Percentiles rank a stretch among this genome's conserved stretches.
These are phyloP conservation scores for Bellardia bayeri DNA, from an alignment of 2,888 invertebrate genomes.

Conservation along the genomic window DNA sequence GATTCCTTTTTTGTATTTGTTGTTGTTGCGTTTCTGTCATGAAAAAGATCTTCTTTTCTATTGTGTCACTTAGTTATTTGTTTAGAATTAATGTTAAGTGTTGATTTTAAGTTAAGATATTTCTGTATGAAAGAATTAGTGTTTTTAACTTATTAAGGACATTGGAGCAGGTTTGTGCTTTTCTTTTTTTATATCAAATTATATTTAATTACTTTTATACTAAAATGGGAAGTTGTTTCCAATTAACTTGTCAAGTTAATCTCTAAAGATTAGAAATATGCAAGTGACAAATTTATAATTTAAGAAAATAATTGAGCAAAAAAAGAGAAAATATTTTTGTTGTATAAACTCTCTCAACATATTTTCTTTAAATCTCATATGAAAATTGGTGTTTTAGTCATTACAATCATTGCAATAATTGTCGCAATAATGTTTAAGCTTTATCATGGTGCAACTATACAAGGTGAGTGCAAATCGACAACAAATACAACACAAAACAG, in stretches of 20 bases:
- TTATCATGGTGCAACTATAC: no score
- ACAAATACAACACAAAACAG: no score
- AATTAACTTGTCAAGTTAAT: conserved; percentile 6
- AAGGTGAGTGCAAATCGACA: no score
- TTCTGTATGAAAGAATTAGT: conserved; percentile 3
- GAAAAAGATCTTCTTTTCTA: background rate
- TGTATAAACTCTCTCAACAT: no score
- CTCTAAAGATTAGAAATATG: background rate
- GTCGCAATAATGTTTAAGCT: no score
- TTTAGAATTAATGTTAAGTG: conserved; percentile 51
- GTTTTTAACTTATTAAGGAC: conserved; percentile 53
- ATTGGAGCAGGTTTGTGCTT: conserved; percentile 13
- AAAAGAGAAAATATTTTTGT: no score
- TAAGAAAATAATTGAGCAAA: no score
- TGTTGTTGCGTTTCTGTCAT: conserved; percentile 4
- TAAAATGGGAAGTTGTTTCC: background rate
- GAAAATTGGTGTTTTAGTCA: no score
- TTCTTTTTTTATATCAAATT: background rate
- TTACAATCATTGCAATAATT: no score
- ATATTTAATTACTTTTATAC: background rate
- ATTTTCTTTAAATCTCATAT: no score
- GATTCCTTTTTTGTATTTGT: conserved; percentile 10
- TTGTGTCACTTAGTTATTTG: conserved; percentile 4
- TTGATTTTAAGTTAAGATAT: background rate
- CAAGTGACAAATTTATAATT: no score